A percentile compares a stretch with the other conserved stretches of the same genome.
phyloP scores from a whole-genome alignment of 2,888 invertebrate genomes.

The Plutella xylostella region DNA sequence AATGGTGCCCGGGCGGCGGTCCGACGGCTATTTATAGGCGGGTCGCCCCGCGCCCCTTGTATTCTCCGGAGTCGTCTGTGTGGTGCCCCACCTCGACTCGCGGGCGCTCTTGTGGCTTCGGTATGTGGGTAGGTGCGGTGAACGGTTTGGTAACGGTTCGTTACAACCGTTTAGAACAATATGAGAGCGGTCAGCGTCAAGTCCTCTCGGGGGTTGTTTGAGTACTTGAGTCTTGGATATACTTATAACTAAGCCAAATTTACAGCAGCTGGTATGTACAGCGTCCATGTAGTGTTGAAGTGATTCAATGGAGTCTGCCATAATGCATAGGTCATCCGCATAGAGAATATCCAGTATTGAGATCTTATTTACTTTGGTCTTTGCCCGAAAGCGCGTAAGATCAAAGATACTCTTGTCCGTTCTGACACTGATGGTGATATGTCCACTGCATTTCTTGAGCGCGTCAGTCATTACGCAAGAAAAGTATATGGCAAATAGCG shows the following conservation, averaged over 20 bases:
- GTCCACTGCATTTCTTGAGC: background rate
- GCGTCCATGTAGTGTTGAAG: conserved; percentile 6
- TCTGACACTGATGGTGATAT: background rate
- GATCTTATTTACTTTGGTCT: background rate
- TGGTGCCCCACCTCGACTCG: no score
- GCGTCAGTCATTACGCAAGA: background rate
- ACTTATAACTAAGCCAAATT: conserved; percentile 11
- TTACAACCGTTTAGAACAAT: no score
- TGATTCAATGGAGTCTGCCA: conserved; percentile 6
- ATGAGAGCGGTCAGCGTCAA: background rate
- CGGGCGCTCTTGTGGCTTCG: no score
- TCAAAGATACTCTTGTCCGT: background rate
- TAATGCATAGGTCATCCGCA: conserved; percentile 5
- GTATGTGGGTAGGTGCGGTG: no score
- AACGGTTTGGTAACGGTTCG: no score
- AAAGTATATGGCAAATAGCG: background rate
- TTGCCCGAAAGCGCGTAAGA: background rate
- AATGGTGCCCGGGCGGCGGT: no score
- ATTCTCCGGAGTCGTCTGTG: no score
- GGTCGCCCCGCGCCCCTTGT: no score
- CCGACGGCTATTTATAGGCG: no score
- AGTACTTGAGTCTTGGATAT: conserved; percentile 7
- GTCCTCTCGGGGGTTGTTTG: conserved; percentile 10
- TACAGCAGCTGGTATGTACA: conserved; percentile 3
- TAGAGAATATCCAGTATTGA: background rate